Evolutionary conservation across 1,140 invertebrate species (phyloP), one percentile per base, ranked within the genome.

Genomic region (Lerema accius): DNA sequence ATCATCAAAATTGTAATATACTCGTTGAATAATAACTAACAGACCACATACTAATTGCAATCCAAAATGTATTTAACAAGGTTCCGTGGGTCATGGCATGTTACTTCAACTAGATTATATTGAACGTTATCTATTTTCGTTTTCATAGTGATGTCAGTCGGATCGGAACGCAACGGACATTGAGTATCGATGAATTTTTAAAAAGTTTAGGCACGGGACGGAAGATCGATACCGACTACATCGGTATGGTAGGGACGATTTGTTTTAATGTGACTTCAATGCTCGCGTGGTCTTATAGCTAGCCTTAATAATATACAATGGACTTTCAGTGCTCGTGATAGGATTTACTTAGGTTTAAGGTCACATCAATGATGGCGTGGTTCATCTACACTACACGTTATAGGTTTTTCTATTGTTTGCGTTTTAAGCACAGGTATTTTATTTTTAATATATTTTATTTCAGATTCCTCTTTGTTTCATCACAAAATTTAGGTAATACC

Each of bases 121-220:
- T 14, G 39, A 45, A 43, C 23, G 46, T 17, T 13, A 51, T 15
- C 26, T 51, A 58, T 59, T 66, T 51, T 13, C 26, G 62, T 48
- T 67, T 66, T 61, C 61, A 59, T 65, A 71, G 45, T 73, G 67
- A 65, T 35, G 53, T 64, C 55, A 58, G 60, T 77, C 76, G 76
- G 76, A 78, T 63, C 76, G 75, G 75, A 80, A 73, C 69, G 68
- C 73, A 73, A 74, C 76, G 79, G 82, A 82, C 80, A 80, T 67
- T 65, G 64, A 69, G 69, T 79, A 82, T 75, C 75, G 73, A 86
- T 89, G 82, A 88, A 86, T 86, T 84, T 86, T 87, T 87, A 78
- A 89, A 82, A 77, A 81, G 74, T 78, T 65, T 73, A 81, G 76
- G 79, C 77, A 80, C 67, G 79, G 85, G 86, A 90, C 85, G 84